Conservation (phyloP, 2,888 invertebrate species). For the Scaptomyza reducta region DNA sequence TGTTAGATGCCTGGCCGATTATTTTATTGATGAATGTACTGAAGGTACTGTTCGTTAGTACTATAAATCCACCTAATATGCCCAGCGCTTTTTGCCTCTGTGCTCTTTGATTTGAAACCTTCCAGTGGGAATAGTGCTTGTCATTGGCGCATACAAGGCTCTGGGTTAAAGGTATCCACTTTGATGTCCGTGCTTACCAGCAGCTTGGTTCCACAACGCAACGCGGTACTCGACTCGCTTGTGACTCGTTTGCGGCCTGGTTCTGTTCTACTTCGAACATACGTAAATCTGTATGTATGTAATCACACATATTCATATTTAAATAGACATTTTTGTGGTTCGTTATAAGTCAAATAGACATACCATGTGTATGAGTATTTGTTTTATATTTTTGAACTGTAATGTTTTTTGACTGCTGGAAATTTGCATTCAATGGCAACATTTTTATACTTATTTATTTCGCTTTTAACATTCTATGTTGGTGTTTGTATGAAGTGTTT, state of each 20-base stretch:
- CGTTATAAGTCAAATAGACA: slow-evolving; percentile 31
- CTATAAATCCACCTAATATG: neutral
- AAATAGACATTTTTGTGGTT: slow-evolving; percentile 15
- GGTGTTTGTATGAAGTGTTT: neutral
- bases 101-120: neutral
- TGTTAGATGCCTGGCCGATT: neutral
- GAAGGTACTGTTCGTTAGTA: neutral
- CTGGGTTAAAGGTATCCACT: neutral
- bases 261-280: slow-evolving; percentile 26
- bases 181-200: slow-evolving; percentile 3
- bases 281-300: slow-evolving; percentile 14
- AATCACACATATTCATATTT: slow-evolving; percentile 1
- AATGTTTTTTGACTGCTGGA: slow-evolving; percentile 21
- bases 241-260: slow-evolving; percentile 31
- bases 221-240: slow-evolving; percentile 15
- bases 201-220: slow-evolving; percentile 3
- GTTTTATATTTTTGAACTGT: neutral
- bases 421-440: slow-evolving; percentile 49
- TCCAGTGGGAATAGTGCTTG: slow-evolving; percentile 3
- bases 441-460: slow-evolving; percentile 35
- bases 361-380: no score
- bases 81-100: neutral
- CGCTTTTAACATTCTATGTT: slow-evolving; percentile 17
- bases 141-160: slow-evolving; percentile 33
- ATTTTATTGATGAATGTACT: slow-evolving; percentile 57